Evolutionary conservation across 2,113 vertebrate species (phyloP).

Genomic region (Suncus etruscus): DNA sequence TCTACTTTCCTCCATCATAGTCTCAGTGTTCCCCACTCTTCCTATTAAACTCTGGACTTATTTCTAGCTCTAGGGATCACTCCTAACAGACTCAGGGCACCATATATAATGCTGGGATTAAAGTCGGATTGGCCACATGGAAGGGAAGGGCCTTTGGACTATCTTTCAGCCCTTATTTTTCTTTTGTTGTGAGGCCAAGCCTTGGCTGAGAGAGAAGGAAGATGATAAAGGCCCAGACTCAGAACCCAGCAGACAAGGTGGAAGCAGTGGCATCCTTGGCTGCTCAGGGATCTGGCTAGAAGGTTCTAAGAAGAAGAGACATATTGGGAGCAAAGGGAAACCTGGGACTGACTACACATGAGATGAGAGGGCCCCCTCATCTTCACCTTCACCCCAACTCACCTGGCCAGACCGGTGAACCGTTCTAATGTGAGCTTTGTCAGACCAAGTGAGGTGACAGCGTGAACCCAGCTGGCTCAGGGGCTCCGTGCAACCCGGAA

Average conservation of each 20-base stretch:
- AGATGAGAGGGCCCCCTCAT: background rate
- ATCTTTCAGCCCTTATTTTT: too few species aligned
- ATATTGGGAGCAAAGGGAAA: background rate
- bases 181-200: background rate
- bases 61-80: too few species aligned
- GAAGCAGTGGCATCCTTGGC: background rate
- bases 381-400: constrained; percentile 26
- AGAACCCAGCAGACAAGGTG: background rate
- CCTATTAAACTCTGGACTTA: too few species aligned
- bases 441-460: background rate
- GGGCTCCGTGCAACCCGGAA: background rate
- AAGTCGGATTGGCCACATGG: too few species aligned
- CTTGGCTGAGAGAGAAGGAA: background rate
- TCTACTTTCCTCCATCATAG: too few species aligned
- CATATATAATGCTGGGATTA: too few species aligned
- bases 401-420: constrained; percentile 52
- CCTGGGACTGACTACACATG: background rate
- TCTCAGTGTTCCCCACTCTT: too few species aligned
- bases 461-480: background rate
- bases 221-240: background rate
- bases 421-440: constrained; percentile 62
- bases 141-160: too few species aligned
- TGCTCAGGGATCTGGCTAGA: background rate
- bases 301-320: background rate
- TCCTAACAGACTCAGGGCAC: too few species aligned